A percentile compares a stretch with the other conserved stretches of the same genome.
phyloP scores from a whole-genome alignment of 2,113 vertebrate species.

The Oryzias melastigma region DNA sequence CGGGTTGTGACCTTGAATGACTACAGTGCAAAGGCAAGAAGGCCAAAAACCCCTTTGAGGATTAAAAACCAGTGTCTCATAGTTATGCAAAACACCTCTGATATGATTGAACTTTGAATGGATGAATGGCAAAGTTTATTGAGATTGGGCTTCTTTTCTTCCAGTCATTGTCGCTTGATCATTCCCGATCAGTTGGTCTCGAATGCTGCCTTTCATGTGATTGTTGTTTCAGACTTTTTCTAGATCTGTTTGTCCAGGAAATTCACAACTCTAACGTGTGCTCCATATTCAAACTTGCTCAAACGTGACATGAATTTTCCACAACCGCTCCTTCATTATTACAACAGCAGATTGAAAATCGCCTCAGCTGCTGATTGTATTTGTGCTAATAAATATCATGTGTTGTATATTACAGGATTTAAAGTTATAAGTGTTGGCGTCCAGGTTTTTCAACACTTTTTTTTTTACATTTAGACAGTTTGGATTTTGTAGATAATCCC shows the following conservation, averaged over 20 bases:
- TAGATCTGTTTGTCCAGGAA: constrained; percentile 17
- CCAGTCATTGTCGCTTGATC: constrained; percentile 73
- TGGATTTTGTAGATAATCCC: no score
- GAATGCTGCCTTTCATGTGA: constrained; percentile 51
- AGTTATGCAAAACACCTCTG: constrained; percentile 88
- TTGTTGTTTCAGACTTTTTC: constrained; percentile 53
- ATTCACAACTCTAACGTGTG: no score
- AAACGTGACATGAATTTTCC: no score
- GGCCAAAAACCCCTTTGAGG: constrained; percentile 88
- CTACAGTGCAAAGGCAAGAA: constrained; percentile 95
- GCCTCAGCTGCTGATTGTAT: no score
- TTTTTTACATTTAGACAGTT: no score
- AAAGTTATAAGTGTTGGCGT: no score
- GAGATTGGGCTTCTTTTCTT: constrained; percentile 70
- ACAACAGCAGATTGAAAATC: no score
- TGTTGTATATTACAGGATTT: no score
- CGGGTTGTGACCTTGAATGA: constrained; percentile 97
- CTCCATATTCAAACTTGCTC: no score
- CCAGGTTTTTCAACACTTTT: no score
- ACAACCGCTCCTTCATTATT: no score
- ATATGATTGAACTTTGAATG: constrained; percentile 79
- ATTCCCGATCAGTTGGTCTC: constrained; percentile 72
- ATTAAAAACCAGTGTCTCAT: constrained; percentile 91
- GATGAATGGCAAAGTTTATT: constrained; percentile 78
- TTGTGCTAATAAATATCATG: no score